Conservation (phyloP, 2,797 vertebrate genomes). For the Coregonus ussuriensis region DNA sequence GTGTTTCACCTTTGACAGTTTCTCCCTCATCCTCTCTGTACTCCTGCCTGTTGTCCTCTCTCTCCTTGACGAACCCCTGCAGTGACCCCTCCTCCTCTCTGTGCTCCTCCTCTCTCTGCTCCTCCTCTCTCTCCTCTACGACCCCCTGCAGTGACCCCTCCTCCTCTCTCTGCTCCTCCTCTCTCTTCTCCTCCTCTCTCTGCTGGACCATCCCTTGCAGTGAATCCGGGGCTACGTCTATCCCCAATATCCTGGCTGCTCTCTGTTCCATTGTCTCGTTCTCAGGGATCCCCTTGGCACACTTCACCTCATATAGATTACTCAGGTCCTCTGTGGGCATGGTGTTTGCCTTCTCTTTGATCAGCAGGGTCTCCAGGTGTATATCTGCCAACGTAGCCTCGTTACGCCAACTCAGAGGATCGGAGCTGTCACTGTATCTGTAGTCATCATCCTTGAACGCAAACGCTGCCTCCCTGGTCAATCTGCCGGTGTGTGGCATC, state of each 20-base stretch:
- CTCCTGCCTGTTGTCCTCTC: too few relatives aligned
- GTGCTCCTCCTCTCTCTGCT: neutral
- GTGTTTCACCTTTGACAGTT: too few relatives aligned
- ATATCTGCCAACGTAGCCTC: slow-evolving; percentile 75
- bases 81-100: neutral
- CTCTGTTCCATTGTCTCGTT: slow-evolving; percentile 90
- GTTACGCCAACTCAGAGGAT: slow-evolving; percentile 65
- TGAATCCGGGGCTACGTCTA: slow-evolving; percentile 87
- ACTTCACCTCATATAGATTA: slow-evolving; percentile 77
- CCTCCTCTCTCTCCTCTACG: neutral
- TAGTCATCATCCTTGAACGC: slow-evolving; percentile 43
- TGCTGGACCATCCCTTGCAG: slow-evolving; percentile 70
- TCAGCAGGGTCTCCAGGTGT: slow-evolving; percentile 75
- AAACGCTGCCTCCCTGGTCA: slow-evolving; percentile 47
- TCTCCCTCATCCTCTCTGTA: too few relatives aligned
- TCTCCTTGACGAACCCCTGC: neutral
- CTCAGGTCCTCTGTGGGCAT: slow-evolving; percentile 75
- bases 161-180: neutral
- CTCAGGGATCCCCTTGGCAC: slow-evolving; percentile 82
- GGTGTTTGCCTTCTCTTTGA: slow-evolving; percentile 71
- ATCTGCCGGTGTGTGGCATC: slow-evolving; percentile 32
- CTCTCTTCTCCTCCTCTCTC: slow-evolving; percentile 35
- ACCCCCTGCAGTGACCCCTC: neutral
- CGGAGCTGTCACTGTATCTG: slow-evolving; percentile 51
- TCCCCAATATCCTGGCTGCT: slow-evolving; percentile 93